phyloP scores from a whole-genome alignment of 2,113 vertebrate species.

The Hyperoodon ampullatus region DNA sequence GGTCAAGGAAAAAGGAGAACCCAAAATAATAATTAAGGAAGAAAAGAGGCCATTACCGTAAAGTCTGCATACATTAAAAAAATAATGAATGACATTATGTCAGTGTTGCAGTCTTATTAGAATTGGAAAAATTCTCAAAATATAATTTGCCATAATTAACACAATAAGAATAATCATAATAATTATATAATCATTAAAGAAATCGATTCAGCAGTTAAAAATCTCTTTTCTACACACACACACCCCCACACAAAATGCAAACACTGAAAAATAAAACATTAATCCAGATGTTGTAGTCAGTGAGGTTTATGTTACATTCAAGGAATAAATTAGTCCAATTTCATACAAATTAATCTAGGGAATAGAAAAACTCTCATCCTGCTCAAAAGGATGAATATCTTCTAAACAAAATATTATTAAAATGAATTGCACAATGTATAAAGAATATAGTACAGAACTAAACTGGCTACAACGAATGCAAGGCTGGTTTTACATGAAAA shows the following conservation, averaged over 20 bases:
- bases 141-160: constrained; percentile 24
- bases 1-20: neutral
- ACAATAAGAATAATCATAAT: constrained; percentile 15
- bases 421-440: neutral
- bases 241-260: neutral
- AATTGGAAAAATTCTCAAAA: neutral
- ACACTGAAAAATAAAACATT: neutral
- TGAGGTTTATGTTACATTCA: constrained; percentile 4
- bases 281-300: neutral
- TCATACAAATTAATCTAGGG: neutral
- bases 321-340: constrained; percentile 36
- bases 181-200: constrained; percentile 7
- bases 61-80: neutral
- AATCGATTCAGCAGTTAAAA: constrained; percentile 11
- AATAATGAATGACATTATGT: neutral
- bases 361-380: constrained; percentile 2
- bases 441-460: neutral
- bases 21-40: constrained; percentile 19
- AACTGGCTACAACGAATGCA: neutral
- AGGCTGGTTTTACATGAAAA: constrained; percentile 11
- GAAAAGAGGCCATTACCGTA: neutral
- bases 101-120: neutral
- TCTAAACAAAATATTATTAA: neutral
- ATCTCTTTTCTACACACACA: neutral
- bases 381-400: neutral